These are phyloP conservation scores for Podilymbus podiceps DNA, from an alignment of 2,113 vertebrate genomes.

Conservation along the genomic window DNA sequence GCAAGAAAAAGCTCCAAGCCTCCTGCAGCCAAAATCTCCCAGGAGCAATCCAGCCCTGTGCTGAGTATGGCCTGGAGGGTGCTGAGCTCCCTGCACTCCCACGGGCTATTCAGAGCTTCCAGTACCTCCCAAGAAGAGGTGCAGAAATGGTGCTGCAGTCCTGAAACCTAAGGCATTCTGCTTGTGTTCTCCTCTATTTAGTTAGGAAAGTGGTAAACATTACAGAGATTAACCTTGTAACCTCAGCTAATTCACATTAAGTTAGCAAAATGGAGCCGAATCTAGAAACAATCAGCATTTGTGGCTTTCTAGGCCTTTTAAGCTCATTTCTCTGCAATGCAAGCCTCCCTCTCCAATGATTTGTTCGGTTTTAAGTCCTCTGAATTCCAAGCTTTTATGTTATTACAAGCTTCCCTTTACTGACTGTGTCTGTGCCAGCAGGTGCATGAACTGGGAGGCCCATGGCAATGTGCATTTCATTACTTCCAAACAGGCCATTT, in stretches of 20 bases:
- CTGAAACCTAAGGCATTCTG: neutral
- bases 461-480: slow-evolving; percentile 15
- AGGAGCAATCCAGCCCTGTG: neutral
- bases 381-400: slow-evolving; percentile 50
- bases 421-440: slow-evolving; percentile 28
- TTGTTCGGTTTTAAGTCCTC: neutral
- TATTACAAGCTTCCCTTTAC: slow-evolving; percentile 43
- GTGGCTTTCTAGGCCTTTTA: slow-evolving; percentile 36
- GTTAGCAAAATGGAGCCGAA: slow-evolving; percentile 32
- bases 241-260: slow-evolving; percentile 38
- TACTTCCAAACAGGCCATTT: neutral
- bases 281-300: slow-evolving; percentile 35
- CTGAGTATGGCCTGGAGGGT: neutral
- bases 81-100: neutral
- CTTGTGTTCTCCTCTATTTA: slow-evolving; percentile 14
- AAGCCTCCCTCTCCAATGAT: neutral
- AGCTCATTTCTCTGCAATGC: slow-evolving; percentile 6
- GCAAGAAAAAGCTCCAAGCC: neutral
- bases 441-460: slow-evolving; percentile 24
- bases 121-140: slow-evolving; percentile 31
- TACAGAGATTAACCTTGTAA: slow-evolving; percentile 53
- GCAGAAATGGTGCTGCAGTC: neutral
- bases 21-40: neutral
- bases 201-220: slow-evolving; percentile 42
- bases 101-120: neutral